These are phyloP conservation scores for Monomorium pharaonis DNA, from an alignment of 1,140 invertebrate species.

Conservation along the genomic window DNA sequence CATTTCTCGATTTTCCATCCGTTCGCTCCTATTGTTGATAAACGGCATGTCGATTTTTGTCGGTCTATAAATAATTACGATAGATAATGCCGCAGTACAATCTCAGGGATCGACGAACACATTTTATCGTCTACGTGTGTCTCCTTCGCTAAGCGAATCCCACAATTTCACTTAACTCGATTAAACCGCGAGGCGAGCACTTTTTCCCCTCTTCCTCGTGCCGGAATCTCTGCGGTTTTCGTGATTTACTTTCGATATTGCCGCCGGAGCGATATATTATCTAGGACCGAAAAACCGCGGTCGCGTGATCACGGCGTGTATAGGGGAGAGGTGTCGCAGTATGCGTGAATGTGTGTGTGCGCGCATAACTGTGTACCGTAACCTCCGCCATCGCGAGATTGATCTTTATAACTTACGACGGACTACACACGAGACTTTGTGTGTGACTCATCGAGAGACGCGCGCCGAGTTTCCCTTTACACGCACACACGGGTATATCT, in stretches of 20 bases:
- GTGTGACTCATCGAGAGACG: slow-evolving; percentile 61
- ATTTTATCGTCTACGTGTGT: slow-evolving; percentile 50
- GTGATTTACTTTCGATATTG: slow-evolving; percentile 75
- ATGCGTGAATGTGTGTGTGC: background rate
- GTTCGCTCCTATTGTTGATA: slow-evolving; percentile 14
- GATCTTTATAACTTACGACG: slow-evolving; percentile 69
- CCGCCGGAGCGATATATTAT: slow-evolving; percentile 69
- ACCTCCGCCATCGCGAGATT: slow-evolving; percentile 55
- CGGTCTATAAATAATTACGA: slow-evolving; percentile 58
- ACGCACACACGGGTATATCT: background rate
- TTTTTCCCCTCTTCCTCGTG: slow-evolving; percentile 66
- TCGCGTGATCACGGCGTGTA: slow-evolving; percentile 56
- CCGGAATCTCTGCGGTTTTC: slow-evolving; percentile 65
- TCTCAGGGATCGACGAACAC: slow-evolving; percentile 53
- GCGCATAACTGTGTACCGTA: slow-evolving; percentile 20
- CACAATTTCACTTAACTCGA: slow-evolving; percentile 75
- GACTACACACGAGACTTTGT: background rate
- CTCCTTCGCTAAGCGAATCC: slow-evolving; percentile 60
- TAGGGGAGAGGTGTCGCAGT: slow-evolving; percentile 18
- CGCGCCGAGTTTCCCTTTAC: background rate
- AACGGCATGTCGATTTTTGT: slow-evolving; percentile 45
- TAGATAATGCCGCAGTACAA: slow-evolving; percentile 48
- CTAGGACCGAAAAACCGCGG: slow-evolving; percentile 68
- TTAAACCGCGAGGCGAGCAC: slow-evolving; percentile 71
- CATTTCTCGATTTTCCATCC: background rate